These are phyloP conservation scores for Percopsis omiscomaycus DNA, from an alignment of 2,797 vertebrate genomes.

Conservation along the genomic window DNA sequence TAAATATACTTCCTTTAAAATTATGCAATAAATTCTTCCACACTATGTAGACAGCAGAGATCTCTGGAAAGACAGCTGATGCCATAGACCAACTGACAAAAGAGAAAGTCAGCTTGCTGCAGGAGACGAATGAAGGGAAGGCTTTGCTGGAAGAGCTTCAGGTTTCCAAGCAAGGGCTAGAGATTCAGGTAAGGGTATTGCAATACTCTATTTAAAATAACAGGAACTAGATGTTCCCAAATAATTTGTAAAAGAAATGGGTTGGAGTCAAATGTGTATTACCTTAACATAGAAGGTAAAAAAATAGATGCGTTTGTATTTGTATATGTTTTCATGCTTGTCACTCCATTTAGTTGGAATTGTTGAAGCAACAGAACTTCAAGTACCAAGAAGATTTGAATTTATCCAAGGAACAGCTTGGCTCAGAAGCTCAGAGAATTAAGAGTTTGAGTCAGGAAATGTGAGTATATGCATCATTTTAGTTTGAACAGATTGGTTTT, in stretches of 20 bases:
- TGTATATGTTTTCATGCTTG: slow-evolving; percentile 12
- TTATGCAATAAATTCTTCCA: slow-evolving; percentile 9
- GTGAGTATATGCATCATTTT: slow-evolving; percentile 84
- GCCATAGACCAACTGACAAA: slow-evolving; percentile 83
- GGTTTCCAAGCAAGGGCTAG: slow-evolving; percentile 78
- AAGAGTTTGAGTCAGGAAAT: slow-evolving; percentile 85
- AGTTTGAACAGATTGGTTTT: background rate
- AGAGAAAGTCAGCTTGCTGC: slow-evolving; percentile 80
- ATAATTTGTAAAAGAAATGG: background rate
- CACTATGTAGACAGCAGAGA: slow-evolving; percentile 76
- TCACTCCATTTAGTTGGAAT: slow-evolving; percentile 78
- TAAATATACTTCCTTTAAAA: background rate
- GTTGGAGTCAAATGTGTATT: background rate
- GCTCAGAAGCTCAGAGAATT: slow-evolving; percentile 81
- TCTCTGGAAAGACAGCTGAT: slow-evolving; percentile 80
- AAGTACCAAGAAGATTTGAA: slow-evolving; percentile 84
- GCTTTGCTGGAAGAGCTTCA: slow-evolving; percentile 78
- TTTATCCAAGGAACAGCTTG: slow-evolving; percentile 83
- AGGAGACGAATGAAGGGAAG: slow-evolving; percentile 80
- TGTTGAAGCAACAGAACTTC: slow-evolving; percentile 82
- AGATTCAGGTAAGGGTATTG: slow-evolving; percentile 80
- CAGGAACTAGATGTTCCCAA: too few species aligned
- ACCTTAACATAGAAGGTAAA: background rate
- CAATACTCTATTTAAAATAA: too few species aligned
- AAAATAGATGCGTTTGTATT: background rate